Evolutionary conservation across 2,888 invertebrate species (phyloP), one percentile per base, ranked within the genome.

Genomic region (Oligia strigilis): DNA sequence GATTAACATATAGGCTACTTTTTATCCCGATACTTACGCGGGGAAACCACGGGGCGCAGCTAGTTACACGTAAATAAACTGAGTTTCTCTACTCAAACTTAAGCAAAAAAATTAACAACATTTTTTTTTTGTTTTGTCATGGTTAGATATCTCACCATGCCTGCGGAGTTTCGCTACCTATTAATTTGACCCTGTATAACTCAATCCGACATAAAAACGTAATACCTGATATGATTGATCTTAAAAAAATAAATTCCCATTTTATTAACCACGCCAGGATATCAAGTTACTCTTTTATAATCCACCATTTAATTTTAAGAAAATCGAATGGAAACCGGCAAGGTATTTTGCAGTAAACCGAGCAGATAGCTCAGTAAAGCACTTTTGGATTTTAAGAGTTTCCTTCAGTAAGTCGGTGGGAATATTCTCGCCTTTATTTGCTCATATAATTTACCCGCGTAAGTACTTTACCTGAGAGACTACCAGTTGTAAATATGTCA

Each of bases 341-440:
- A 46, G 49, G 69, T 81, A 67, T 86, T 85, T 78, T 75, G 81
- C 75, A 88, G 78, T 88, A 83, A 87, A 86, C 72, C 52, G 46
- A 13, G 78, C 64, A 75, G 55, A 64, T 78, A 76, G 77, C 69
- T 74, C 60, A 62, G 69, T 64, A 46, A 82, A 82, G 72, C 69
- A 55, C 74, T 79, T 79, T 75, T 71, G 55, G 60, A 76, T 76
- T 88, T 88, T 77, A 82, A 72, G 80, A 81, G 71, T 66, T 65
- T 73, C 40, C 69, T 66, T 49, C 40, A 69, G 66, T 70, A 78
- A n/a, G 40, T 81, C 65, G 5, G 40, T 69, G 36, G 55, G 69
- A 75, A 82, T 80, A 71, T 66, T 36, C 36, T 66, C 52, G 72
- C 55, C 14, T 75, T 81, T 81, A 81, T 69, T 14, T 14, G 72